Evolutionary conservation across 1,140 invertebrate species (phyloP).

Genomic region (Antheraea mylitta): DNA sequence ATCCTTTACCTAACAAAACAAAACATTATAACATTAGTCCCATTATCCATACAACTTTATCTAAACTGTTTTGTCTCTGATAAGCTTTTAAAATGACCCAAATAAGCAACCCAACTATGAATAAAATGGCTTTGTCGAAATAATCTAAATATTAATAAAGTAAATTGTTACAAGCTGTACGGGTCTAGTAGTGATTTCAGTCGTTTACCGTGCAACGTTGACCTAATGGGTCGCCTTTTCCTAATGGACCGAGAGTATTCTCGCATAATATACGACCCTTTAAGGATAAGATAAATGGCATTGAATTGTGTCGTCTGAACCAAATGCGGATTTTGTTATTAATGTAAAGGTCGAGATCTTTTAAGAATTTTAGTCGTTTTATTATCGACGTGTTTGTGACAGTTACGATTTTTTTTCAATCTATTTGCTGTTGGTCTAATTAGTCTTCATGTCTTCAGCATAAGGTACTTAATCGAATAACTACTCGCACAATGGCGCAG

Average conservation of each 20-base stretch:
- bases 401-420: not conserved
- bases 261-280: constrained; percentile 9
- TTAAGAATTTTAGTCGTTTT: not conserved
- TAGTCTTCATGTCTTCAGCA: no score
- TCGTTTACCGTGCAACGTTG: constrained; percentile 6
- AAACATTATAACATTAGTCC: no score
- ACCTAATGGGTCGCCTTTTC: constrained; percentile 16
- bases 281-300: constrained; percentile 19
- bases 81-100: constrained; percentile 3
- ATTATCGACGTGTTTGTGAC: not conserved
- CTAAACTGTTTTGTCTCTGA: not conserved
- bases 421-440: no score
- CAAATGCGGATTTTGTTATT: not conserved
- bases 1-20: no score
- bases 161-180: constrained; percentile 6
- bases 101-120: not conserved
- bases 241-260: constrained; percentile 16
- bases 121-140: not conserved
- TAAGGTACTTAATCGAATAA: no score
- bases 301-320: constrained; percentile 11
- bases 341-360: not conserved
- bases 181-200: constrained; percentile 15
- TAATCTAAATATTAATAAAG: constrained; percentile 4
- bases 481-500: no score
- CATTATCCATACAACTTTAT: not conserved